Percentiles rank a stretch among this genome's conserved stretches.
phyloP scores from a whole-genome alignment of 2,113 vertebrate species.

The Cyrtonyx montezumae region DNA sequence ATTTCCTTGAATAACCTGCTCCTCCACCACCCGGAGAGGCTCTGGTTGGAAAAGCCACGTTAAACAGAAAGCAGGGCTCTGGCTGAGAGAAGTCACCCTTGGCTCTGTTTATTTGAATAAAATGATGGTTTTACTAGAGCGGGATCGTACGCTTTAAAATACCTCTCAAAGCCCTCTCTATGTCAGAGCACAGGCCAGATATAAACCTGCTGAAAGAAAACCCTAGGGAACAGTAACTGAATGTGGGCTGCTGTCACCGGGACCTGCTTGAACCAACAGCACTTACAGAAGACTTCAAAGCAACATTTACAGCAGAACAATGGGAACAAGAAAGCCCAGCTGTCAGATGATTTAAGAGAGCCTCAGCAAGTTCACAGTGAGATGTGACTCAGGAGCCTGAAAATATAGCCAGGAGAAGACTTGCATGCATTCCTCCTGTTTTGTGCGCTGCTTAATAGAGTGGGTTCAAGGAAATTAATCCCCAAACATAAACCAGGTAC shows the following conservation, averaged over 20 bases:
- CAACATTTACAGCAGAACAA: neutral
- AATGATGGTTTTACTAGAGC: neutral
- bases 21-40: neutral
- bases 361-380: neutral
- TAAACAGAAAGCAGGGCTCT: neutral
- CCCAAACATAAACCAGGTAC: neutral
- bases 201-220: neutral
- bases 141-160: neutral
- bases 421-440: neutral
- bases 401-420: neutral
- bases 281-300: neutral
- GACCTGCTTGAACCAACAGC: neutral
- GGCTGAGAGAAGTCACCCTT: neutral
- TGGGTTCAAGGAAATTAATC: neutral
- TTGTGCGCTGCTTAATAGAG: neutral
- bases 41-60: neutral
- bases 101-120: neutral
- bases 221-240: neutral
- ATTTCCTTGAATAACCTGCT: constrained; percentile 38
- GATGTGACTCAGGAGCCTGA: fast-evolving
- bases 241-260: neutral
- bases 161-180: neutral
- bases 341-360: neutral
- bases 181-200: neutral
- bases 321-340: neutral